phyloP scores from a whole-genome alignment of 2,888 invertebrate species.

The Tetrapedia diversipes region DNA sequence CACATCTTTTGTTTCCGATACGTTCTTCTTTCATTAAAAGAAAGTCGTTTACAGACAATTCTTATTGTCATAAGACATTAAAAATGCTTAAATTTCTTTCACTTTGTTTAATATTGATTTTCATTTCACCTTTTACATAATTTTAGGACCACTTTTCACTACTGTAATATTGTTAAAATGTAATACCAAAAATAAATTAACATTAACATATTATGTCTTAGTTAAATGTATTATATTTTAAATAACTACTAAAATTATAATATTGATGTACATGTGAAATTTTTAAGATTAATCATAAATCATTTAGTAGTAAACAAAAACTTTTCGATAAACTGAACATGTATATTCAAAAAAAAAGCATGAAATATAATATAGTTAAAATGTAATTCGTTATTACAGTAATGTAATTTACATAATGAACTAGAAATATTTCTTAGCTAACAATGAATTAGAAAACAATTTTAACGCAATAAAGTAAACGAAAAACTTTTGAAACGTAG shows the following conservation, averaged over 20 bases:
- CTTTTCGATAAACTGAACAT: no score
- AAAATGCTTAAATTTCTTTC: not conserved
- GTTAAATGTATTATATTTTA: no score
- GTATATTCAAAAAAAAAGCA: no score
- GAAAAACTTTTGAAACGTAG: not conserved
- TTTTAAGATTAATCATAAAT: not conserved
- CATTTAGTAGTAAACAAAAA: not conserved
- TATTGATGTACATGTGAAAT: not conserved
- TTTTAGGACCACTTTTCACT: not conserved
- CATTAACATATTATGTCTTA: not conserved
- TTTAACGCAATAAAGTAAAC: not conserved
- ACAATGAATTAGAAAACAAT: slow-evolving; percentile 7
- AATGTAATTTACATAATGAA: not conserved
- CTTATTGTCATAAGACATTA: not conserved
- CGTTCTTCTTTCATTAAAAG: slow-evolving; percentile 44
- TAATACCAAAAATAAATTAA: not conserved
- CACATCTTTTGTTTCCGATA: slow-evolving; percentile 39
- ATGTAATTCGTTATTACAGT: not conserved
- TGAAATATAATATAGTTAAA: not conserved
- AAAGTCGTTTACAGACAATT: slow-evolving; percentile 5
- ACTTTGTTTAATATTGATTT: not conserved
- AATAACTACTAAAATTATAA: no score
- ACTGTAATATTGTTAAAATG: not conserved
- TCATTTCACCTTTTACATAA: not conserved
- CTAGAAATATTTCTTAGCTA: not conserved